phyloP scores from a whole-genome alignment of 2,888 invertebrate species.

The Catocala fraxini region DNA sequence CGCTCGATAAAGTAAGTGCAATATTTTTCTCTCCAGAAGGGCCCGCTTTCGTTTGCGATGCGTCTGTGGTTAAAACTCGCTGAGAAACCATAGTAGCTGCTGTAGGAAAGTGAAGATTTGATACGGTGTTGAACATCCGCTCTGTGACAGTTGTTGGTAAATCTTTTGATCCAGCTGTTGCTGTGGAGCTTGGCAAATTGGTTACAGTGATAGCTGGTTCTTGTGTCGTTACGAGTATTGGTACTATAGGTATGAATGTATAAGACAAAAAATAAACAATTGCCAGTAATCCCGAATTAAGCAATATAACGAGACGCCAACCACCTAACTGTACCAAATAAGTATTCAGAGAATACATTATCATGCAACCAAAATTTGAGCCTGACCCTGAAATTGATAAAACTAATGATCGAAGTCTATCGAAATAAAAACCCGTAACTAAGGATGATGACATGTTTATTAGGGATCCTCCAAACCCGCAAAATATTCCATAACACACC shows the following conservation, averaged over 20 bases:
- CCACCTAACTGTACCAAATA: slow-evolving; percentile 65
- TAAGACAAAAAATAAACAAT: slow-evolving; percentile 69
- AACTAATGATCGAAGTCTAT: slow-evolving; percentile 69
- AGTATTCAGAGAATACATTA: slow-evolving; percentile 67
- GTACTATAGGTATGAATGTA: slow-evolving; percentile 70
- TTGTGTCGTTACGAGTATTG: slow-evolving; percentile 67
- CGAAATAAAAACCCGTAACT: slow-evolving; percentile 79
- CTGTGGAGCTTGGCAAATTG: slow-evolving; percentile 68
- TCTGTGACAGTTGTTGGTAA: slow-evolving; percentile 50
- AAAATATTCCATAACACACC: slow-evolving; percentile 65
- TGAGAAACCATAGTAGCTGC: slow-evolving; percentile 67
- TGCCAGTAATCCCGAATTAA: slow-evolving; percentile 73
- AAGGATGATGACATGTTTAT: slow-evolving; percentile 70
- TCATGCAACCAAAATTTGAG: slow-evolving; percentile 71
- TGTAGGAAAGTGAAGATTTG: slow-evolving; percentile 69
- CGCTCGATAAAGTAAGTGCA: not conserved
- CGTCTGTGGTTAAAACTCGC: slow-evolving; percentile 40
- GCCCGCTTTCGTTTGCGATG: slow-evolving; percentile 53
- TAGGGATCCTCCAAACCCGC: slow-evolving; percentile 73
- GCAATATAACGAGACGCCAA: slow-evolving; percentile 69
- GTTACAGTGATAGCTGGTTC: slow-evolving; percentile 72
- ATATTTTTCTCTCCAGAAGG: slow-evolving; percentile 46
- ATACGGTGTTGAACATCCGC: slow-evolving; percentile 47
- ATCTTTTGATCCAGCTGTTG: slow-evolving; percentile 28
- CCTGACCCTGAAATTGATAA: slow-evolving; percentile 68